These are phyloP conservation scores for Rotaria sp. DNA, from an alignment of 2,888 invertebrate species.

Conservation along the genomic window DNA sequence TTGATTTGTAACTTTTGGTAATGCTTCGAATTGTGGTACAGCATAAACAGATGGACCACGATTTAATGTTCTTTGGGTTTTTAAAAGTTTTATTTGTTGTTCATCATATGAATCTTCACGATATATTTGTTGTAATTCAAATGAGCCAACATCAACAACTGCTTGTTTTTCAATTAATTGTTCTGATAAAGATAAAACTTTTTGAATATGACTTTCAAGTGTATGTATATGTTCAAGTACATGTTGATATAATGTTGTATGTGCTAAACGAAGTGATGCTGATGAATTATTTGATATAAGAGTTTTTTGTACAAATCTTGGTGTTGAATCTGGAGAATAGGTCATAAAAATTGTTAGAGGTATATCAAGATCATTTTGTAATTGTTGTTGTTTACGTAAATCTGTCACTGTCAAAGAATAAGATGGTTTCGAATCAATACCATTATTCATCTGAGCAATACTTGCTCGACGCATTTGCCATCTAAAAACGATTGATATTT, in stretches of 20 bases:
- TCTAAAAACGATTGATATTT: background rate
- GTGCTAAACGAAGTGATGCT: background rate
- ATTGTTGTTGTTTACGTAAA: background rate
- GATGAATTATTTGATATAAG: background rate
- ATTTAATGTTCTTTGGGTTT: background rate
- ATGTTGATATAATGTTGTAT: background rate
- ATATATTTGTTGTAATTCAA: background rate
- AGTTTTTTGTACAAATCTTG: background rate
- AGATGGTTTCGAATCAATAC: background rate
- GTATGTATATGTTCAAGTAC: background rate
- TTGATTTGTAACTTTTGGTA: background rate
- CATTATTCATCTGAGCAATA: background rate
- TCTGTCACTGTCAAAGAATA: background rate
- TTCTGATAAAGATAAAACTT: background rate
- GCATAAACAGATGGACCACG: background rate
- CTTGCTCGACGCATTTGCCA: background rate
- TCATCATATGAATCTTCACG: background rate
- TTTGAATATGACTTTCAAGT: background rate
- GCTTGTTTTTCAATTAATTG: background rate
- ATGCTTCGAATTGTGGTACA: background rate
- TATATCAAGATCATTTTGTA: background rate
- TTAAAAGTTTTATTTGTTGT: background rate
- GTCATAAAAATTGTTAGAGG: conserved; percentile 9
- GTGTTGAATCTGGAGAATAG: background rate
- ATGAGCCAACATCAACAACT: background rate